Base-by-base conservation (phyloP, 2,797 vertebrate species). In the Microcaecilia unicolor region DNA sequence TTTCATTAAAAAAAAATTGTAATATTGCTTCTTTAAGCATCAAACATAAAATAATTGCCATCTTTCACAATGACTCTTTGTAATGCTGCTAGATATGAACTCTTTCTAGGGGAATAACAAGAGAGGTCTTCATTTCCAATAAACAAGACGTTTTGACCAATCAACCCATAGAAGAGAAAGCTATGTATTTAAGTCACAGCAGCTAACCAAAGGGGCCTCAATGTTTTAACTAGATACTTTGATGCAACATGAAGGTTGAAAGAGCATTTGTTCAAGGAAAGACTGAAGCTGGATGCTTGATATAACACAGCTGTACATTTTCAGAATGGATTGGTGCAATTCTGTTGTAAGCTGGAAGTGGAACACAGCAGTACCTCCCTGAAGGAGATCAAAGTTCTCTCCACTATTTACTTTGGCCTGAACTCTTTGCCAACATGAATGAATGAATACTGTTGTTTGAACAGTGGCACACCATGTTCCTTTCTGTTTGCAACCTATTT, bases 181-280 rank as follows among this genome's bases (percentile, higher is more conserved):
- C n/a, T n/a, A n/a, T n/a, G n/a, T n/a, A n/a, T n/a, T n/a, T n/a
- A n/a, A n/a, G n/a, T n/a, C n/a, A 44, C 38, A 50, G 17, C 29
- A 40, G 44, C 31, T 46, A 61, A 49, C 76, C 53, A 72, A 74
- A 62, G 58, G 31, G 31, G 28, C 26, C 36, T 60, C 60, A 53
- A 34, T 25, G 47, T 41, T 46, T 43, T 33, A 60, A 48, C 49
- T 9, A 21, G 57, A 34, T 34, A 25, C 33, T 64, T 34, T 25
- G 22, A 32, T 33, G 22, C 47, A 24, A 39, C 58, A 34, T 54
- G 52, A 64, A 58, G 72, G 63, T 32, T 58, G 41, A 59, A 63
- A 49, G 56, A 61, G 44, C 42, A 32, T 53, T 74, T 72, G 45
- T 58, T 27, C 53, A 32, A 31, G 19, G 11, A 22, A 46, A 37